Evolutionary conservation across 2,113 vertebrate genomes (phyloP).

Genomic region (Poeciliopsis occidentalis): DNA sequence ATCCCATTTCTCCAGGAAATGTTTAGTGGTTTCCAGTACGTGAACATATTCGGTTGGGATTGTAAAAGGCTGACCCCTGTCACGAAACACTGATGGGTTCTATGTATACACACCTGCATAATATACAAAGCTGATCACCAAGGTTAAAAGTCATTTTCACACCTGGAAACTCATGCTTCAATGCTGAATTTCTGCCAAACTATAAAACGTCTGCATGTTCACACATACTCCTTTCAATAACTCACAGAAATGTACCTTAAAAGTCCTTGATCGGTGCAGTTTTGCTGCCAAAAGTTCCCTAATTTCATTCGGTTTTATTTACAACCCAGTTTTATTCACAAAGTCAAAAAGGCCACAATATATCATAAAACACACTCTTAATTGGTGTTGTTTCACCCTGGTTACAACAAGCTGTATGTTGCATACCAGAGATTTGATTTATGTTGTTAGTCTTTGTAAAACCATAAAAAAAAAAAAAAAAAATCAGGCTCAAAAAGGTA

Average conservation of each 20-base stretch:
- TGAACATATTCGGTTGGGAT: no score
- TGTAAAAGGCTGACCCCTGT: no score
- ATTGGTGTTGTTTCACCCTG: conserved; percentile 15
- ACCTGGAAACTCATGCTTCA: no score
- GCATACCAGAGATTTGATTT: conserved; percentile 43
- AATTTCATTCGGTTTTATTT: neutral
- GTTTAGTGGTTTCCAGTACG: no score
- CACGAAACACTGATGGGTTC: no score
- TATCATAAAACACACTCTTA: conserved; percentile 11
- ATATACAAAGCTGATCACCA: no score
- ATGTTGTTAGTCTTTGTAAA: conserved; percentile 24
- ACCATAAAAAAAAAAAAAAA: conserved; percentile 9
- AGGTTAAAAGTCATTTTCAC: no score
- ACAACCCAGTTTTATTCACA: neutral
- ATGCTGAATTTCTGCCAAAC: no score
- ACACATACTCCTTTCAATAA: neutral
- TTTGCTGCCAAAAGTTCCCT: neutral
- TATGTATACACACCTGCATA: no score
- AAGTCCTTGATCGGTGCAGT: neutral
- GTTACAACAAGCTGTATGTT: conserved; percentile 2
- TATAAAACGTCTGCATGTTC: neutral
- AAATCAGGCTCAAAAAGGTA: conserved; percentile 39
- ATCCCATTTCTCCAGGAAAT: no score
- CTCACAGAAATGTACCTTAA: neutral
- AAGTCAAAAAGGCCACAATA: neutral